A percentile compares a stretch with the other conserved stretches of the same genome.
These are phyloP conservation scores for Calcarius lapponicus DNA, from an alignment of 2,797 vertebrate species.

Conservation along the genomic window DNA sequence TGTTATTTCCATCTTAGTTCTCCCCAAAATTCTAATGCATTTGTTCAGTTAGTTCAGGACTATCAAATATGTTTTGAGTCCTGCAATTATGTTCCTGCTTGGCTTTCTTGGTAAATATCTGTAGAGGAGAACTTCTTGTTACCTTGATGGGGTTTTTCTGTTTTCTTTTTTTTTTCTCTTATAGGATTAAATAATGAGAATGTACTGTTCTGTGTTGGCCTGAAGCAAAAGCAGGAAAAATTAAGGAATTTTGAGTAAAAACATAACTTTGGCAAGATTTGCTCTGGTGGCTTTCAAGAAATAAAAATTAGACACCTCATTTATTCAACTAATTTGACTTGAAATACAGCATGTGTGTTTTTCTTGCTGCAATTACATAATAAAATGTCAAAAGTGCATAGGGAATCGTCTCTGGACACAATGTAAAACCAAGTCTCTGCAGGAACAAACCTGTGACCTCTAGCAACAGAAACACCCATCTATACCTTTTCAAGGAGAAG, in stretches of 20 bases:
- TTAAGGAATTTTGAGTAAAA: background rate
- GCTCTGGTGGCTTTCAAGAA: background rate
- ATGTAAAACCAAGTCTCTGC: background rate
- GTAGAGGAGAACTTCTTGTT: background rate
- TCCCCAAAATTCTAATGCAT: background rate
- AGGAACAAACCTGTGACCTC: background rate
- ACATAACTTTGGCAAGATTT: constrained; percentile 3
- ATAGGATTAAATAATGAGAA: background rate
- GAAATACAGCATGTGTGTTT: background rate
- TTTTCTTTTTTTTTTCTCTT: background rate
- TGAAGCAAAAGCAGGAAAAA: background rate
- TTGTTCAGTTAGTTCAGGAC: background rate
- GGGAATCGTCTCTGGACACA: background rate
- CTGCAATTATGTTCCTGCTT: background rate
- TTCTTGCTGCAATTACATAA: background rate
- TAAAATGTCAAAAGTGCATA: background rate
- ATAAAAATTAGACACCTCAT: constrained; percentile 10
- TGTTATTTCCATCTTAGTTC: background rate
- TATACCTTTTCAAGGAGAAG: background rate
- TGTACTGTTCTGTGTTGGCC: background rate
- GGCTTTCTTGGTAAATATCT: background rate
- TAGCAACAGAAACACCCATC: background rate
- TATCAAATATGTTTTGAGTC: background rate
- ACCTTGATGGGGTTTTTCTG: background rate
- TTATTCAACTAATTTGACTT: constrained; percentile 2